A percentile compares a stretch with the other conserved stretches of the same genome.
phyloP scores from a whole-genome alignment of 2,888 invertebrate genomes.

The Aphidius colemani region DNA sequence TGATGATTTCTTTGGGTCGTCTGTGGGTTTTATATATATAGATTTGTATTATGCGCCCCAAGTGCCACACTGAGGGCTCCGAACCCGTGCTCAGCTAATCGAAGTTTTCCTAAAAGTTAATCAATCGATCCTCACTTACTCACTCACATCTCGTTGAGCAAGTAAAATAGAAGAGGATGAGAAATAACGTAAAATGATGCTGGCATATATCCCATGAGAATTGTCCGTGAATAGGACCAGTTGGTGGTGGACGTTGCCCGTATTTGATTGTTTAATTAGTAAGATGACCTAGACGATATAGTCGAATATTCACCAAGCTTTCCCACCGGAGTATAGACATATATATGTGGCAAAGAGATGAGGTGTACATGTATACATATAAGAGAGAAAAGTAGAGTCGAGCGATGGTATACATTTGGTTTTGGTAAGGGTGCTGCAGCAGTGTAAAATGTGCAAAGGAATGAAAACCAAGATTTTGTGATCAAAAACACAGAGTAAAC shows the following conservation, averaged over 20 bases:
- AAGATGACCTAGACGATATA: constrained; percentile 53
- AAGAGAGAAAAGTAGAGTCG: constrained; percentile 16
- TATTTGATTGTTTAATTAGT: constrained; percentile 61
- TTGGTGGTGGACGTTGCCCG: constrained; percentile 43
- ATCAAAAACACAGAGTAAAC: background rate
- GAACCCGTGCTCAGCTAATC: constrained; percentile 42
- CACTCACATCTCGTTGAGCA: background rate
- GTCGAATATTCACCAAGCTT: too few relatives aligned
- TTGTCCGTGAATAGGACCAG: constrained; percentile 40
- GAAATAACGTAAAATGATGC: constrained; percentile 28
- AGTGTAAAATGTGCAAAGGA: constrained; percentile 11
- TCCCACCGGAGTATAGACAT: too few relatives aligned
- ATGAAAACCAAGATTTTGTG: constrained; percentile 8
- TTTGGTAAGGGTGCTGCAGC: constrained; percentile 1
- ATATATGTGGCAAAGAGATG: too few relatives aligned
- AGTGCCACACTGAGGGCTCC: constrained; percentile 15
- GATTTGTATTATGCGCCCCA: constrained; percentile 1
- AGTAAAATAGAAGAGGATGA: constrained; percentile 7
- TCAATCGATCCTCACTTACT: constrained; percentile 46
- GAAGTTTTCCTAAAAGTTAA: constrained; percentile 51
- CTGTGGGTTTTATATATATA: background rate
- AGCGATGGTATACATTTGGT: constrained; percentile 12
- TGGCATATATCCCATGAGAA: constrained; percentile 44
- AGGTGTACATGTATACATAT: background rate
- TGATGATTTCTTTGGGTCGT: constrained; percentile 13